A percentile compares a stretch with the other conserved stretches of the same genome.
phyloP scores from a whole-genome alignment of 2,797 vertebrate species.

The Emydoidea blandingii region DNA sequence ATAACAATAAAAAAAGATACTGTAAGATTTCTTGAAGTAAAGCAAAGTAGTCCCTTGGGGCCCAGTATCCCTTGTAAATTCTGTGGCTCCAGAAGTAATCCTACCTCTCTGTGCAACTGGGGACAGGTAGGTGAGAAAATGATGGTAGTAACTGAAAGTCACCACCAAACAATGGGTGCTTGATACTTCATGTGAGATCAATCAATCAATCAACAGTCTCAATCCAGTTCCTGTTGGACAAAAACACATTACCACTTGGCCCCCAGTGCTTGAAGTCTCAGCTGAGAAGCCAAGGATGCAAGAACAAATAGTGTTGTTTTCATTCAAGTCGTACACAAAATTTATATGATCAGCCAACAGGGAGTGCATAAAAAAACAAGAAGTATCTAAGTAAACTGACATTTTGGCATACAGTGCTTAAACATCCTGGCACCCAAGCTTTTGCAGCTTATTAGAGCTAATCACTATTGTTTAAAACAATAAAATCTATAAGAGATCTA shows the following conservation, averaged over 20 bases:
- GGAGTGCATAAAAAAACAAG: not conserved
- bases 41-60: not conserved
- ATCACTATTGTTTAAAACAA: not conserved
- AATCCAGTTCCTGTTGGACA: not conserved
- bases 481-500: not conserved
- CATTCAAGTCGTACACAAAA: not conserved
- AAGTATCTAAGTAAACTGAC: not conserved
- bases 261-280: not conserved
- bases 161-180: not conserved
- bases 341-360: not conserved
- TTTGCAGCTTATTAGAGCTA: not conserved
- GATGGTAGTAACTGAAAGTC: not conserved
- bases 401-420: fast-evolving
- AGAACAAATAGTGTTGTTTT: not conserved
- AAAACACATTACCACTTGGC: fast-evolving
- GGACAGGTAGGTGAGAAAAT: not conserved
- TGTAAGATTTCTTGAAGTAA: fast-evolving
- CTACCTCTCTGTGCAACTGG: not conserved
- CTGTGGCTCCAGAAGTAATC: not conserved
- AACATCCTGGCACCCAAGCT: not conserved
- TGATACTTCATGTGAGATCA: fast-evolving
- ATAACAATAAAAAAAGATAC: not conserved
- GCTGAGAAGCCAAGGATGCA: fast-evolving
- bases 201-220: not conserved
- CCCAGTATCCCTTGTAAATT: not conserved